phyloP scores from a whole-genome alignment of 2,888 invertebrate genomes.

The Boloria euphrosyne region DNA sequence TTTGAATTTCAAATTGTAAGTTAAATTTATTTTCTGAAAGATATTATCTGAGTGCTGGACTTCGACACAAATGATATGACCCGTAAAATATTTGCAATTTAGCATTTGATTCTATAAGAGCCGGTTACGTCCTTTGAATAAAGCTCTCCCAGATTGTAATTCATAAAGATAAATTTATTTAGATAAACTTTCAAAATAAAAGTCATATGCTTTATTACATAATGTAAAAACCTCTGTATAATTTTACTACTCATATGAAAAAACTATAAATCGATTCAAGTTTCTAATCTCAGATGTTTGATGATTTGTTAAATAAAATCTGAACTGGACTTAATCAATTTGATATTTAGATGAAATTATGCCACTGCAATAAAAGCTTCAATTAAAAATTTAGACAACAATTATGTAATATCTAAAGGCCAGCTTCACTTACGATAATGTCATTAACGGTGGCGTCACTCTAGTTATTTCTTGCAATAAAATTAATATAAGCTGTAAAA shows the following conservation, averaged over 20 bases:
- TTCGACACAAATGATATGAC: constrained; percentile 15
- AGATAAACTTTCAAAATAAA: background rate
- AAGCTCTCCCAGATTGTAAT: constrained; percentile 39
- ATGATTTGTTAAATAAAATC: constrained; percentile 28
- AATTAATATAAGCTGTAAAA: constrained; percentile 45
- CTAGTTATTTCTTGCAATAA: constrained; percentile 31
- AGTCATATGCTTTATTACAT: background rate
- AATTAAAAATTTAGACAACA: constrained; percentile 34
- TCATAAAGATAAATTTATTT: background rate
- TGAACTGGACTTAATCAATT: constrained; percentile 20
- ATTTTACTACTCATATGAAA: background rate
- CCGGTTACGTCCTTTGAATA: constrained; percentile 63
- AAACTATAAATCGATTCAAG: background rate
- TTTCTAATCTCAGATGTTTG: constrained; percentile 19
- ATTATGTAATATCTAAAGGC: constrained; percentile 35
- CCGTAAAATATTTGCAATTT: constrained; percentile 59
- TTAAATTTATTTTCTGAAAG: constrained; percentile 14
- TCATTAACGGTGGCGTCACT: constrained; percentile 34
- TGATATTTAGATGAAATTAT: constrained; percentile 34
- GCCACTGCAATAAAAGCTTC: constrained; percentile 32
- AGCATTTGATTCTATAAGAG: constrained; percentile 68
- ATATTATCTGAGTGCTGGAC: constrained; percentile 11
- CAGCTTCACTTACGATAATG: constrained; percentile 35
- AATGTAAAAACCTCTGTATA: background rate
- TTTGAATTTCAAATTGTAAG: constrained; percentile 64